phyloP scores from a whole-genome alignment of 2,888 invertebrate species.

The Limenitis camilla region DNA sequence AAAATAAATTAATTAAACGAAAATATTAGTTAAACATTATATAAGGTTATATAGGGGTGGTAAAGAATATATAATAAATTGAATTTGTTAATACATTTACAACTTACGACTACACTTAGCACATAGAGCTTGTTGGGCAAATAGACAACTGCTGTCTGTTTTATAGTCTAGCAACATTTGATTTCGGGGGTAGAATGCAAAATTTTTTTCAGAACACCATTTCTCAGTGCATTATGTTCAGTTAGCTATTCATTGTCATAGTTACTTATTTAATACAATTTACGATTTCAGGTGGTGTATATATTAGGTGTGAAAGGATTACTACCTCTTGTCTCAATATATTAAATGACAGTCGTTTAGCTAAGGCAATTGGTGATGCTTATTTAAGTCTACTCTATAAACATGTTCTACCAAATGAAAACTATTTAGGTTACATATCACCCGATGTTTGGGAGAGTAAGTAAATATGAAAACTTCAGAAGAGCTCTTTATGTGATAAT shows the following conservation, averaged over 20 bases:
- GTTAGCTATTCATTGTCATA: too few species aligned
- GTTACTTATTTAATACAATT: not conserved
- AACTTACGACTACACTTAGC: too few species aligned
- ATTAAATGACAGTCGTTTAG: slow-evolving; percentile 47
- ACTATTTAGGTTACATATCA: slow-evolving; percentile 67
- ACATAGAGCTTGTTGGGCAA: too few species aligned
- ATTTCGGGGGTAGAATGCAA: too few species aligned
- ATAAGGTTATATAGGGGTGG: too few species aligned
- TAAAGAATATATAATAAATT: too few species aligned
- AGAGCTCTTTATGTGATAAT: not conserved
- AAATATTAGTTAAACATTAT: not conserved
- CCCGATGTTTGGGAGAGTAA: slow-evolving; percentile 75
- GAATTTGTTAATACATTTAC: too few species aligned
- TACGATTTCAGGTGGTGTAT: slow-evolving; percentile 33
- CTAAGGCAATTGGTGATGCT: slow-evolving; percentile 58
- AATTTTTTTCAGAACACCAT: too few species aligned
- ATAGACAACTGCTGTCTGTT: too few species aligned
- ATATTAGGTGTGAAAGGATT: slow-evolving; percentile 54
- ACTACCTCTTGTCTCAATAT: slow-evolving; percentile 51
- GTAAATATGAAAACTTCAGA: not conserved
- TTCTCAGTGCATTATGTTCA: too few species aligned
- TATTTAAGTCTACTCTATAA: slow-evolving; percentile 73
- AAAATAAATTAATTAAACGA: not conserved
- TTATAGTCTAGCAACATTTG: too few species aligned
- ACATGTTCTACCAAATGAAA: slow-evolving; percentile 66